Base-by-base conservation (phyloP, 2,888 invertebrate genomes). In the Clitarchus hookeri region DNA sequence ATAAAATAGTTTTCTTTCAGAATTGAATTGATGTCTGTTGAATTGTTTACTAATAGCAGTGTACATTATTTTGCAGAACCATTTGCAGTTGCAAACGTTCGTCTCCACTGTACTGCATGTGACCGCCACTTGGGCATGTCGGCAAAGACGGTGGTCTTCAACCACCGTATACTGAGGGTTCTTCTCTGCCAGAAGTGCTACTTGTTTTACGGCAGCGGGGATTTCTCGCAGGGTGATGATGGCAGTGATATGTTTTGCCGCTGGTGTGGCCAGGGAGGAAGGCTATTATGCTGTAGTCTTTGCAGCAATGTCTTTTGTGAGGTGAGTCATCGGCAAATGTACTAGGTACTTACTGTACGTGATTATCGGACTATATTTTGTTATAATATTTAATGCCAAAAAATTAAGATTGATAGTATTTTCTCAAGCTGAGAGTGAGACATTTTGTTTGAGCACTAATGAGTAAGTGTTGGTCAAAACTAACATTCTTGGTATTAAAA, bases 241-340 rank as follows among this genome's bases (percentile, higher is more conserved):
- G 88, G 87, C 27, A 88, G 87, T 23, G 88, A 88, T 77, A 84
- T 83, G 16, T 88, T 85, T 19, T 88, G 88, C 54, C 44, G 82
- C 13, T 88, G 88, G 88, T 88, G 88, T 54, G 88, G 87, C 19
- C 88, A 88, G 80, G 88, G 88, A n/a, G 88, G 88, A 19, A 82
- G 85, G 65, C 65, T 88, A 4, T 80, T 82, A 19, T 88, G 88
- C 83, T 88, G 88, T 54, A 86, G 86, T 77, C 36, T 23, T 26
- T 88, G 88, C 48, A 84, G 87, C 16, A 86, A 83, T n/a, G 88
- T 88, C 19, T 88, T 88, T 82, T 88, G 88, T 23, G 86, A 86
- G 87, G 88, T 87, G 48, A 87, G 82, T 78, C 19, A 65, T 36
- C 1, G 4, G 4, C 36, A 36, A 36, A 36, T 36, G 36, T 36